Conservation (phyloP, 2,888 invertebrate species). For the Eurytoma adleriae region DNA sequence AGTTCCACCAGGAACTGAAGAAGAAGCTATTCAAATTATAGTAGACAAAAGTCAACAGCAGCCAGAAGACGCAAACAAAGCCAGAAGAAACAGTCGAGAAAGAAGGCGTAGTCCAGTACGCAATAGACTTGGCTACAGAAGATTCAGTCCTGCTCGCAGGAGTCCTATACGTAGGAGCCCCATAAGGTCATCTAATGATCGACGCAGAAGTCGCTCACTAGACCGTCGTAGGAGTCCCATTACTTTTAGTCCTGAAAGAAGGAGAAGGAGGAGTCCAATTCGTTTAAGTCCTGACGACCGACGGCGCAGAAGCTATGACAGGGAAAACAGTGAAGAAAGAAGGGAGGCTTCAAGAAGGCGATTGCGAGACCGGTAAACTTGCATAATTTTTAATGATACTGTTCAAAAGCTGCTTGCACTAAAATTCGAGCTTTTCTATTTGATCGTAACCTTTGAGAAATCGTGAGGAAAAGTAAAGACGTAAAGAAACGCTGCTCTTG, state of each 20-base stretch:
- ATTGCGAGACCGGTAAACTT: conserved; percentile 70
- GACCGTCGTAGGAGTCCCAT: conserved; percentile 59
- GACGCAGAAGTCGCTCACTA: conserved; percentile 56
- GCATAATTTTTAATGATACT: conserved; percentile 10
- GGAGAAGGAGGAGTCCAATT: conserved; percentile 55
- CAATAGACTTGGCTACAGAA: conserved; percentile 60
- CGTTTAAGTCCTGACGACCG: conserved; percentile 50
- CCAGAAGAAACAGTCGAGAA: conserved; percentile 62
- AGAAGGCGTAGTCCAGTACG: conserved; percentile 63
- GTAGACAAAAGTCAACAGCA: conserved; percentile 66
- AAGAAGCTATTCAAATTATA: conserved; percentile 70
- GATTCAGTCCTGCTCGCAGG: conserved; percentile 57
- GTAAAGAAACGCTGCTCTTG: too few species aligned
- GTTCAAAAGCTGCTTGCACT: conserved; percentile 37
- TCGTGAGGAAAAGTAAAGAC: too few species aligned
- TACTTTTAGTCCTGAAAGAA: conserved; percentile 45
- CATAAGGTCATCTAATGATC: background rate
- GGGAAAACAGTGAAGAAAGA: conserved; percentile 68
- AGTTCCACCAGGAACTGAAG: conserved; percentile 73
- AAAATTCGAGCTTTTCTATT: too few species aligned
- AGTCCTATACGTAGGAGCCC: conserved; percentile 64
- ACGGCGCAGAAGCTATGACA: conserved; percentile 63
- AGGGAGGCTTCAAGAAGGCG: conserved; percentile 68
- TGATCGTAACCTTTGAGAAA: too few species aligned
- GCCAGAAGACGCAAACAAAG: conserved; percentile 54